Evolutionary conservation across 2,113 vertebrate species (phyloP).

Genomic region (Phaetusa simplex): DNA sequence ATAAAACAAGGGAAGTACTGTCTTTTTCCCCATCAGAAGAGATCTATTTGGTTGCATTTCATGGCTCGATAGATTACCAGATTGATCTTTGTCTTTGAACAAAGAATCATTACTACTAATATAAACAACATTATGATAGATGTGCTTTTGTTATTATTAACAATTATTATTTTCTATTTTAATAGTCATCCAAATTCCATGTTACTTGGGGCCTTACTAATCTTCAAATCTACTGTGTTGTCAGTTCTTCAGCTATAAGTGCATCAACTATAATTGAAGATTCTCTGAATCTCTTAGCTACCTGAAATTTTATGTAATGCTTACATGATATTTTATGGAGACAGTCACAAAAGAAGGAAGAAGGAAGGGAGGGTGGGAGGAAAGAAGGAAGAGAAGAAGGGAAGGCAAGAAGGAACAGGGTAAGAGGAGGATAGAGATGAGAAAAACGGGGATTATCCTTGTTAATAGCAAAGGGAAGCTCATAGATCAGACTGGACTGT

Average conservation of each 20-base stretch:
- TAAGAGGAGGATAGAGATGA: not conserved
- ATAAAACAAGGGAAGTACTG: not conserved
- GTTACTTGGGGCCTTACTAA: not conserved
- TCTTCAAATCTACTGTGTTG: not conserved
- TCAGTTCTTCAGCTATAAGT: not conserved
- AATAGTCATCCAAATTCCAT: not conserved
- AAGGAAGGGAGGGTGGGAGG: no score
- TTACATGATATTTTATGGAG: not conserved
- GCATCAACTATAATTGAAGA: not conserved
- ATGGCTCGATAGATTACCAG: fast-evolving
- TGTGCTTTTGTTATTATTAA: not conserved
- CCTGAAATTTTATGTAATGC: not conserved
- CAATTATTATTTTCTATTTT: not conserved
- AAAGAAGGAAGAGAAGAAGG: not conserved
- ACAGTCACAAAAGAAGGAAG: not conserved
- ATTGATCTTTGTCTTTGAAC: not conserved
- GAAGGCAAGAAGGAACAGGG: not conserved
- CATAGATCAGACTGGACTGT: not conserved
- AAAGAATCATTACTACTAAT: not conserved
- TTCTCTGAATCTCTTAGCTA: not conserved
- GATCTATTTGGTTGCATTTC: not conserved
- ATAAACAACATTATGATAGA: not conserved
- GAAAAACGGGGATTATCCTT: not conserved
- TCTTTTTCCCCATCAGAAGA: not conserved
- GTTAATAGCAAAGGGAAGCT: not conserved